A percentile compares a stretch with the other conserved stretches of the same genome.
Evolutionary conservation across 53 echinoderm and acorn worm species (phyloP).

Genomic region (Patiria pectinifera): DNA sequence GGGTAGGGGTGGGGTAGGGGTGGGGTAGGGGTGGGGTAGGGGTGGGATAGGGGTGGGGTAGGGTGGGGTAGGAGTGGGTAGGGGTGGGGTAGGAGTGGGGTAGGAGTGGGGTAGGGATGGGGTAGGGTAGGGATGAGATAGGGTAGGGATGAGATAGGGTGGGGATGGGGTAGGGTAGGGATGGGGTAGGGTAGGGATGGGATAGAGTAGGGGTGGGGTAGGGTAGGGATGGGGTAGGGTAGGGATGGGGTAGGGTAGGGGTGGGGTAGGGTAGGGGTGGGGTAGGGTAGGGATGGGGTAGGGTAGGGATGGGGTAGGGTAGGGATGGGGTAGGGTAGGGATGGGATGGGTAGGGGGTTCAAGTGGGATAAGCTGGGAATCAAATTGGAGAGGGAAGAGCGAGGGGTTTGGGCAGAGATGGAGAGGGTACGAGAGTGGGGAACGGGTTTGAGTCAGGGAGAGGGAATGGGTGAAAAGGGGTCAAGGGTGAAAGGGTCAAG

Average conservation of each 20-base stretch:
- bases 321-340: background rate
- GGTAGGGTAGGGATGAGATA: no score
- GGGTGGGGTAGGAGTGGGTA: background rate
- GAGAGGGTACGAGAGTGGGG: background rate
- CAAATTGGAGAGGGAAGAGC: background rate
- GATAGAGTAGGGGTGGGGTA: background rate
- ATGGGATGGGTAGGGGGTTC: background rate
- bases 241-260: no score
- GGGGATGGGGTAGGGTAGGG: slow-evolving; percentile 1
- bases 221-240: no score
- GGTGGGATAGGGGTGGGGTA: background rate
- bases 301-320: background rate
- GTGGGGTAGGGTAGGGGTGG: no score
- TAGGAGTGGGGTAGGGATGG: background rate
- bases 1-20: background rate
- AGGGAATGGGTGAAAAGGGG: background rate
- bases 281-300: slow-evolving; percentile 5
- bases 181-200: background rate
- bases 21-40: background rate
- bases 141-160: background rate
- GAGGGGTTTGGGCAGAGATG: background rate
- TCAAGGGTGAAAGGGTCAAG: background rate
- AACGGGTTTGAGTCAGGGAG: background rate
- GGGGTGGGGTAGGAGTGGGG: background rate
- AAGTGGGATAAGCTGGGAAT: background rate